phyloP scores from a whole-genome alignment of 2,113 vertebrate genomes.

The Hemiprocne comata region DNA sequence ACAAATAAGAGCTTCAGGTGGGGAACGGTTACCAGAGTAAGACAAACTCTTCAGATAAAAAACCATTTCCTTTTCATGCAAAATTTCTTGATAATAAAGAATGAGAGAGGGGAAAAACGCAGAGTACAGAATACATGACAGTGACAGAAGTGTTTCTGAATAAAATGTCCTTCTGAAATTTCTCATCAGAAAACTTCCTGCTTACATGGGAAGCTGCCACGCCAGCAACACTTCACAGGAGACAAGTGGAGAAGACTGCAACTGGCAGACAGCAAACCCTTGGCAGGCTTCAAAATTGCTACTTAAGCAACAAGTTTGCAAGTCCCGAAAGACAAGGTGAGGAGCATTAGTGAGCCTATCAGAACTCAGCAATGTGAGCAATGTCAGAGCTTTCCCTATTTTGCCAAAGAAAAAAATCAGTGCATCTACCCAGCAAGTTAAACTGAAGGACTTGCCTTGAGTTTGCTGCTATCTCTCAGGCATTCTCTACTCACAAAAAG shows the following conservation, averaged over 20 bases:
- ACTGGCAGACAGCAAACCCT: not conserved
- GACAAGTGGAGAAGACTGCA: not conserved
- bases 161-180: not conserved
- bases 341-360: not conserved
- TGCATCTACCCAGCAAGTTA: not conserved
- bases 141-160: not conserved
- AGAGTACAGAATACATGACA: not conserved
- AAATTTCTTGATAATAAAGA: not conserved
- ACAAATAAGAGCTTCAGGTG: not conserved
- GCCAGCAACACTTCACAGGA: not conserved
- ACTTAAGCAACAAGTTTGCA: not conserved
- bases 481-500: not conserved
- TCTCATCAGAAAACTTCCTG: not conserved
- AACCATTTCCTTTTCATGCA: not conserved
- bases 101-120: not conserved
- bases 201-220: not conserved
- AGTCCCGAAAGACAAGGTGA: not conserved
- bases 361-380: not conserved
- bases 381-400: not conserved
- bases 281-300: not conserved
- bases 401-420: not conserved
- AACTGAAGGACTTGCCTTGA: not conserved
- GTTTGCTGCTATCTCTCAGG: not conserved
- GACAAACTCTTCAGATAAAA: not conserved
- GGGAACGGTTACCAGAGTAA: not conserved